Percentiles rank a stretch among this genome's conserved stretches.
These are phyloP conservation scores for Scolanthus callimorphus DNA, from an alignment of 92 coral and sea anemone genomes.

Conservation along the genomic window DNA sequence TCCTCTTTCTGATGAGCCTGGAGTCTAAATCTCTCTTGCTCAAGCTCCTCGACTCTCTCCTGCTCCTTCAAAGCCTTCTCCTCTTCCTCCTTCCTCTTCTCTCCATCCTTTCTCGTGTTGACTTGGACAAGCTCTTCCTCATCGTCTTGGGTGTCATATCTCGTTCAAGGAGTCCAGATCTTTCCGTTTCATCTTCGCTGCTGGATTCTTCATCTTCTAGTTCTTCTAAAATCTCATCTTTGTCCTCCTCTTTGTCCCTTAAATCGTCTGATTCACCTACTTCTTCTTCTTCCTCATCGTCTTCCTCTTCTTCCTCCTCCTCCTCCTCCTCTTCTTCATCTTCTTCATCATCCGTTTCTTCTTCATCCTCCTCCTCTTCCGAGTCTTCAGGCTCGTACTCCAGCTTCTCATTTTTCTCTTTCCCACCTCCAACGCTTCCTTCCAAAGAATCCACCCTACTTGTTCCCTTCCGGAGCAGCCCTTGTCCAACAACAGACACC, in stretches of 20 bases:
- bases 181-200: conserved; percentile 37
- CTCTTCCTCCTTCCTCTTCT: conserved; percentile 81
- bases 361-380: conserved; percentile 30
- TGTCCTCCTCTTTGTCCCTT: conserved; percentile 24
- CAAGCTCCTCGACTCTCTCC: conserved; percentile 63
- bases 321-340: conserved; percentile 72
- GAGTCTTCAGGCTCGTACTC: conserved; percentile 63
- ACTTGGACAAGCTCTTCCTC: conserved; percentile 94
- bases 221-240: conserved; percentile 34
- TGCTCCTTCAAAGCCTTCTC: conserved; percentile 70
- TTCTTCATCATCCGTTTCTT: conserved; percentile 44
- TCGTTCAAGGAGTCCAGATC: conserved; percentile 3
- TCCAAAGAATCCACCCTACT: conserved; percentile 50
- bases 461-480: conserved; percentile 31
- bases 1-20: conserved; percentile 61
- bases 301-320: conserved; percentile 33
- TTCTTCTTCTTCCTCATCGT: conserved; percentile 34
- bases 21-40: conserved; percentile 46
- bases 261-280: conserved; percentile 48
- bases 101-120: conserved; percentile 96
- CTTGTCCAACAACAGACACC: conserved; percentile 77
- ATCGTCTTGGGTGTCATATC: conserved; percentile 84
- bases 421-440: conserved; percentile 20
- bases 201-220: conserved; percentile 63
- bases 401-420: conserved; percentile 37